phyloP scores from a whole-genome alignment of 2,797 vertebrate genomes.

The Poeciliopsis paucimaculata region DNA sequence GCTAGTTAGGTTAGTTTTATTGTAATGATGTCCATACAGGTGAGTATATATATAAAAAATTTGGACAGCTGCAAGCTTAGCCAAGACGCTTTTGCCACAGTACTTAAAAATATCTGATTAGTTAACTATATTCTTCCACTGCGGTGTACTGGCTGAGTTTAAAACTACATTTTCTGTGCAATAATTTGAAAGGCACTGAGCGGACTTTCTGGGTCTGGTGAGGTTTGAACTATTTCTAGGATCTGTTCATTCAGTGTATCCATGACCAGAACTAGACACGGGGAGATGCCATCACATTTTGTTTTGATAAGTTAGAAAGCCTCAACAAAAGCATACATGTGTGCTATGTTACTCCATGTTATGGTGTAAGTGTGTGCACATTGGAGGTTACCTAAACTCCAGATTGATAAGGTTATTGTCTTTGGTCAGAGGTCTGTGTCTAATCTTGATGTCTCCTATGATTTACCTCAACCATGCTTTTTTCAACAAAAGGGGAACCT shows the following conservation, averaged over 20 bases:
- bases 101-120: neutral
- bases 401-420: slow-evolving; percentile 27
- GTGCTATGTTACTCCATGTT: neutral
- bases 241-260: neutral
- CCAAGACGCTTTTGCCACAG: neutral
- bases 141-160: neutral
- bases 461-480: slow-evolving; percentile 22
- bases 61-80: neutral
- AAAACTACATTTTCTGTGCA: neutral
- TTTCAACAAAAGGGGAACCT: slow-evolving; percentile 14
- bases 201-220: no score
- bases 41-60: neutral
- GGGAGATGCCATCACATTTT: slow-evolving; percentile 4
- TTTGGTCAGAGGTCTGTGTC: slow-evolving; percentile 20
- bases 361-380: slow-evolving; percentile 30
- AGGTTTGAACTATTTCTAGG: neutral
- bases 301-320: neutral
- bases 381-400: neutral
- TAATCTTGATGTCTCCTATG: slow-evolving; percentile 13
- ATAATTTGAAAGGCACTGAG: neutral
- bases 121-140: neutral
- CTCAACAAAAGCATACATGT: neutral
- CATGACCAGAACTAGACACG: neutral
- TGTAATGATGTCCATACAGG: neutral
- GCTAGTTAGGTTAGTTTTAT: neutral